Percentiles rank a stretch among this genome's conserved stretches.
Conservation (phyloP, 2,113 vertebrate species). For the Sus scrofa region T2T-Sscrofa CM000821.6:19331501-19332000, state of each 20-base stretch:
- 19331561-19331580: constrained; percentile 74
- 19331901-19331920: neutral
- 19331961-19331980: constrained; percentile 46
- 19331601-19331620: constrained; percentile 80
- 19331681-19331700: constrained; percentile 64
- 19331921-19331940: neutral
- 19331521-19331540: constrained; percentile 73
- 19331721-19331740: constrained; percentile 70
- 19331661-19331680: constrained; percentile 73
- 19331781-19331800: neutral
- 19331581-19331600: constrained; percentile 63
- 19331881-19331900: neutral
- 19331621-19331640: constrained; percentile 73
- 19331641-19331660: constrained; percentile 76
- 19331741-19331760: constrained; percentile 57
- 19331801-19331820: neutral
- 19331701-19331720: constrained; percentile 15
- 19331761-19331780: neutral
- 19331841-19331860: constrained; percentile 17
- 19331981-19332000: constrained; percentile 48
- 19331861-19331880: neutral
- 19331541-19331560: constrained; percentile 82
- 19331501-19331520: constrained; percentile 74
- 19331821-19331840: neutral
- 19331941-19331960: neutral